phyloP scores from a whole-genome alignment of 2,888 invertebrate species.

The Dolichomitus sp. region DNA sequence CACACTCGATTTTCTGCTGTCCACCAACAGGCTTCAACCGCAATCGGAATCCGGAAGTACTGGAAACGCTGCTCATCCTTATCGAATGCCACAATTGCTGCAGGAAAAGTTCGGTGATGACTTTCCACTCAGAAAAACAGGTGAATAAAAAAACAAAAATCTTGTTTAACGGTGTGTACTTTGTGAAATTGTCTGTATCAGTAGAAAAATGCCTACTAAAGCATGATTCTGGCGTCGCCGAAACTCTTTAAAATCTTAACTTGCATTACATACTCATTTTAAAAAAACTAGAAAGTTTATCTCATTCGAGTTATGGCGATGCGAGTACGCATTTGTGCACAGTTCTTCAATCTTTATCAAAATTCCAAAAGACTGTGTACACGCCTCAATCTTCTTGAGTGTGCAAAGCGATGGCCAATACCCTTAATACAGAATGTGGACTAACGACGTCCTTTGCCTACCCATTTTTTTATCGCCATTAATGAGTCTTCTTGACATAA shows the following conservation, averaged over 20 bases:
- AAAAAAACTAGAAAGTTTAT: conserved; percentile 56
- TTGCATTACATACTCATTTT: conserved; percentile 10
- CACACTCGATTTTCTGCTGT: conserved; percentile 45
- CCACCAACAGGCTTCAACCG: conserved; percentile 80
- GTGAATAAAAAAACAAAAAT: conserved; percentile 87
- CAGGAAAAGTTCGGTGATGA: conserved; percentile 90
- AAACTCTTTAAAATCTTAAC: conserved; percentile 49
- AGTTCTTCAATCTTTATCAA: conserved; percentile 16
- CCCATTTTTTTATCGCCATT: not conserved
- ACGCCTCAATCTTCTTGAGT: conserved; percentile 30
- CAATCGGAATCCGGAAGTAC: conserved; percentile 82
- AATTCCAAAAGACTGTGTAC: conserved; percentile 28
- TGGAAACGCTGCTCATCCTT: conserved; percentile 89
- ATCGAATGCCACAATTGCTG: conserved; percentile 90
- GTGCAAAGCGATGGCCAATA: conserved; percentile 58
- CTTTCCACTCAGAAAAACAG: conserved; percentile 98
- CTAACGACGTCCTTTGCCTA: conserved; percentile 49
- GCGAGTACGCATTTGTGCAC: conserved; percentile 55
- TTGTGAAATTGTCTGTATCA: conserved; percentile 52
- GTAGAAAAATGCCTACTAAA: conserved; percentile 60
- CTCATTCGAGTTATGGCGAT: conserved; percentile 38
- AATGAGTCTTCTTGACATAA: not conserved
- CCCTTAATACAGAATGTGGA: conserved; percentile 44
- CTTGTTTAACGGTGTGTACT: conserved; percentile 43
- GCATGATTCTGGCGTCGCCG: conserved; percentile 62